Evolutionary conservation across 2,888 invertebrate genomes (phyloP).

Genomic region (Chesias legatella): DNA sequence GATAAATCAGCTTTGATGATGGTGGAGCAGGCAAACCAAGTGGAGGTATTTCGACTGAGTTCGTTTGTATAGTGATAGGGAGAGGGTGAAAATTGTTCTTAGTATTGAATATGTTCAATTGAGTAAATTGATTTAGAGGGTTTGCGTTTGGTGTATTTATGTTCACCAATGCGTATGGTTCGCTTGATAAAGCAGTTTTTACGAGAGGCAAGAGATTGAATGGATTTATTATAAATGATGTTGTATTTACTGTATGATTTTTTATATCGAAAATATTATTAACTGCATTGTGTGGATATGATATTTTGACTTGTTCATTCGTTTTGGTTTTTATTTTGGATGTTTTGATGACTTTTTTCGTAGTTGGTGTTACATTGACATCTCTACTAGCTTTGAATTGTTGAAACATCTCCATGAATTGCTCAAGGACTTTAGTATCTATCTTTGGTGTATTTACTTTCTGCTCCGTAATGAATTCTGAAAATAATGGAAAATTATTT

Average conservation of each 20-base stretch:
- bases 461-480: constrained; percentile 5
- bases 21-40: constrained; percentile 48
- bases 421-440: constrained; percentile 33
- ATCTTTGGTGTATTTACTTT: constrained; percentile 12
- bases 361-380: constrained; percentile 3
- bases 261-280: constrained; percentile 1
- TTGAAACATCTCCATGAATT: constrained; percentile 48
- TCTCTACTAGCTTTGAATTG: constrained; percentile 42
- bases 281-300: not conserved
- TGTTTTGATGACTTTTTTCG: not conserved
- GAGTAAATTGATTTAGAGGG: constrained; percentile 13
- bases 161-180: constrained; percentile 7
- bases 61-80: constrained; percentile 59
- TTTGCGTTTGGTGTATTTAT: constrained; percentile 8
- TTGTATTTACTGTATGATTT: constrained; percentile 4
- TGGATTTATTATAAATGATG: constrained; percentile 11
- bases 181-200: constrained; percentile 6
- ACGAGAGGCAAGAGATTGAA: constrained; percentile 4
- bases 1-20: constrained; percentile 43
- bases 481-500: too few relatives aligned
- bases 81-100: constrained; percentile 13
- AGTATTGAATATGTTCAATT: constrained; percentile 16
- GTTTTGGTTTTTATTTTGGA: not conserved
- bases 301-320: not conserved
- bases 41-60: constrained; percentile 56